Conservation (phyloP, 2,888 invertebrate species). For the Drosophila austrosaltans region DNA sequence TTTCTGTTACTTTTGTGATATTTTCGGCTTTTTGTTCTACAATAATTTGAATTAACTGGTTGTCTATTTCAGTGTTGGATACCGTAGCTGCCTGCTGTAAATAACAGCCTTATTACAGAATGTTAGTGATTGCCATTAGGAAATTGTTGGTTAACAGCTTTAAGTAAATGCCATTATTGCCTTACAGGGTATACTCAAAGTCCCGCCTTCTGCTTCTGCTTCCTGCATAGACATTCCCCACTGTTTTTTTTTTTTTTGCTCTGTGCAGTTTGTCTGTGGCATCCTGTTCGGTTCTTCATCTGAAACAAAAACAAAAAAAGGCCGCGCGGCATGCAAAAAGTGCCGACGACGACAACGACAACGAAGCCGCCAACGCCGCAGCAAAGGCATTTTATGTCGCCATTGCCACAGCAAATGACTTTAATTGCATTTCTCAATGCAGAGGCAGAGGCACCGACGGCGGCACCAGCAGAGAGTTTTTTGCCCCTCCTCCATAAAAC, state of each 20-base stretch:
- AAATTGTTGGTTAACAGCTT: neutral
- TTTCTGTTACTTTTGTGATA: no score
- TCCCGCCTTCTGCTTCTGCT: slow-evolving; percentile 3
- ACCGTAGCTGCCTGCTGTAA: no score
- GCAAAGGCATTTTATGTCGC: slow-evolving; percentile 77
- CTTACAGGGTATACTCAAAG: neutral
- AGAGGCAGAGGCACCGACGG: slow-evolving; percentile 42
- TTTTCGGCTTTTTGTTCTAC: no score
- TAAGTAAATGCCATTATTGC: neutral
- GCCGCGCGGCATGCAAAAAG: slow-evolving; percentile 78
- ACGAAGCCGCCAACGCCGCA: slow-evolving; percentile 54
- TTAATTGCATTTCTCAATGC: slow-evolving; percentile 81
- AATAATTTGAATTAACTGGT: no score
- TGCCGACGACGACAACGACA: slow-evolving; percentile 68
- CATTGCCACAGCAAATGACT: slow-evolving; percentile 80
- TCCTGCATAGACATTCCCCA: slow-evolving; percentile 13
- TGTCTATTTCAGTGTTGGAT: no score
- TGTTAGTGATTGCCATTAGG: neutral
- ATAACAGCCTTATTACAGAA: no score
- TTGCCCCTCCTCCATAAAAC: slow-evolving; percentile 21
- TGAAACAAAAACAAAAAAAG: slow-evolving; percentile 70
- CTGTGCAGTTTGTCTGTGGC: slow-evolving; percentile 36
- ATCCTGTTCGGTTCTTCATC: slow-evolving; percentile 60
- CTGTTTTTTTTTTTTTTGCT: slow-evolving; percentile 20
- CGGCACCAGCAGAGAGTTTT: neutral